A percentile compares a stretch with the other conserved stretches of the same genome.
These are phyloP conservation scores for Geotrupes spiniger DNA, from an alignment of 2,888 invertebrate genomes.

Conservation along the genomic window DNA sequence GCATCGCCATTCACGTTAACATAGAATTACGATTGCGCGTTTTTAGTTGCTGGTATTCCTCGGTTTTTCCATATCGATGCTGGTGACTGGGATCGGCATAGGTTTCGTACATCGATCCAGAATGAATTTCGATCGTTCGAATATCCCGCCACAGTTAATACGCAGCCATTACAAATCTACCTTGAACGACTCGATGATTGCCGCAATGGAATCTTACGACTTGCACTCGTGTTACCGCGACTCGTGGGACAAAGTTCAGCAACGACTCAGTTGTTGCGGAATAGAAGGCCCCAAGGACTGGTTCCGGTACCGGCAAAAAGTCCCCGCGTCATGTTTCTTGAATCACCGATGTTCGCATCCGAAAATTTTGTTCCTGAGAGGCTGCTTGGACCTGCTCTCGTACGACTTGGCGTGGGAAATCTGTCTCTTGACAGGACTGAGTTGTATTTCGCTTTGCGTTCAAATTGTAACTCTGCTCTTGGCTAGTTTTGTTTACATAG, in stretches of 20 bases:
- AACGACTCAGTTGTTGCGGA: conserved; percentile 28
- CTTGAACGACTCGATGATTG: conserved; percentile 21
- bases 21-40: too few relatives aligned
- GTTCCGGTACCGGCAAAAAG: conserved; percentile 11
- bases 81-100: conserved; percentile 20
- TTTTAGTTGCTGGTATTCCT: conserved; percentile 24
- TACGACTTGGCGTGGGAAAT: conserved; percentile 27
- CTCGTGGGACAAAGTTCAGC: conserved; percentile 27
- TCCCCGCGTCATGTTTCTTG: conserved; percentile 25
- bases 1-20: neutral
- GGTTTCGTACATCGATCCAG: conserved; percentile 21
- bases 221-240: conserved; percentile 12
- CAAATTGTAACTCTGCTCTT: conserved; percentile 22
- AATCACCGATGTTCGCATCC: conserved; percentile 10
- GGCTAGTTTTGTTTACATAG: conserved; percentile 20
- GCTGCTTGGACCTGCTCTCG: conserved; percentile 27
- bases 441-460: conserved; percentile 20
- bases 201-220: conserved; percentile 19
- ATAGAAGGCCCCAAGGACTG: conserved; percentile 24
- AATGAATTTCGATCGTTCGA: conserved; percentile 17
- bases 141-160: conserved; percentile 12
- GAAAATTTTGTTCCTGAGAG: conserved; percentile 11
- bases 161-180: conserved; percentile 12
- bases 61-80: conserved; percentile 20
- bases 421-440: conserved; percentile 25